A percentile compares a stretch with the other conserved stretches of the same genome.
phyloP scores from a whole-genome alignment of 2,888 invertebrate species.

The Torymus auratus region DNA sequence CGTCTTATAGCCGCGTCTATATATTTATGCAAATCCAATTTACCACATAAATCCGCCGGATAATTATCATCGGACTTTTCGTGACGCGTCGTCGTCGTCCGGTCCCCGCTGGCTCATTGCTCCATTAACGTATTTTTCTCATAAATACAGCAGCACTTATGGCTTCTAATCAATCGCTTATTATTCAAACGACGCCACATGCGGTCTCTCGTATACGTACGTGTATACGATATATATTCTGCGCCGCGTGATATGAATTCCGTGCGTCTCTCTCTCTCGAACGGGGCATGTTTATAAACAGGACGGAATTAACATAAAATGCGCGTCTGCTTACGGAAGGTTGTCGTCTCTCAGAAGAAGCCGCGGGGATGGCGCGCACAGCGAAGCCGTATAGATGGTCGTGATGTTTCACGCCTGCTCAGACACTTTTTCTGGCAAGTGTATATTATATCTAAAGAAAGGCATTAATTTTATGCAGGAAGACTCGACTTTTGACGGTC shows the following conservation, averaged over 20 bases:
- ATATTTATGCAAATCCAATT: conserved; percentile 20
- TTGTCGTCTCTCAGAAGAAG: conserved; percentile 42
- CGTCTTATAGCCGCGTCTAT: neutral
- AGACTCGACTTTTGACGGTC: conserved; percentile 18
- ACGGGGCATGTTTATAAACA: conserved; percentile 49
- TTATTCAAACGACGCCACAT: conserved; percentile 38
- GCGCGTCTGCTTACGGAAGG: conserved; percentile 34
- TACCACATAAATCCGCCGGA: conserved; percentile 9
- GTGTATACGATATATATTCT: neutral
- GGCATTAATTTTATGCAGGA: neutral
- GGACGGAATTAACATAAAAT: conserved; percentile 49
- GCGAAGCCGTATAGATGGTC: neutral
- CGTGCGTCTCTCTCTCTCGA: neutral
- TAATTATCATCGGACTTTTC: neutral
- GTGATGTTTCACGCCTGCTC: conserved; percentile 42
- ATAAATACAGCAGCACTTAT: conserved; percentile 15
- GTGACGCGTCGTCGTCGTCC: neutral
- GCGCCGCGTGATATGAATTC: conserved; percentile 30
- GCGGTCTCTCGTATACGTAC: neutral
- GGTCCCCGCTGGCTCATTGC: neutral
- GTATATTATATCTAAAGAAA: neutral
- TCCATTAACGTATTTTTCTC: conserved; percentile 21
- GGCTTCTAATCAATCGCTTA: conserved; percentile 20
- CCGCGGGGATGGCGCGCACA: conserved; percentile 10
- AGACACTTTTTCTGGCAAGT: conserved; percentile 27